Percentiles rank a stretch among this genome's conserved stretches.
These are phyloP conservation scores for Caenorhabditis sp. DNA, from an alignment of 2,888 invertebrate species.

Conservation along the genomic window DNA sequence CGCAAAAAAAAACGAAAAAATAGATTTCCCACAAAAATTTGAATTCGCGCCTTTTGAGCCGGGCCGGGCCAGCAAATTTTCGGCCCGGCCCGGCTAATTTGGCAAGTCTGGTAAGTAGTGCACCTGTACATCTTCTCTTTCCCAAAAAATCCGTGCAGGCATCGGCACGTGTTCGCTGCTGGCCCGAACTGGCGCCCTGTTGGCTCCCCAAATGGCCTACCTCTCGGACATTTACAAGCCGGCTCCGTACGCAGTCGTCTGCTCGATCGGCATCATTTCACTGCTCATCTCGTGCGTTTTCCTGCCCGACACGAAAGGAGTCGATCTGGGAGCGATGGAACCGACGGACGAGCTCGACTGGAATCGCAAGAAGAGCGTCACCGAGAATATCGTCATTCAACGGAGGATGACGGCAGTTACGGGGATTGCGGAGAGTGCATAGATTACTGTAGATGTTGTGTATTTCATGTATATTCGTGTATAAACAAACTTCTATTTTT, in stretches of 20 bases:
- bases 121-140: neutral
- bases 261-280: conserved; percentile 57
- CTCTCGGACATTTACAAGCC: conserved; percentile 57
- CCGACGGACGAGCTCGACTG: conserved; percentile 31
- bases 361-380: conserved; percentile 34
- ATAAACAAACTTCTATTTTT: no score
- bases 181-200: conserved; percentile 72
- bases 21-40: no score
- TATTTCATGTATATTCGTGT: no score
- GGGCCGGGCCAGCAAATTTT: no score
- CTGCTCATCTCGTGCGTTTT: conserved; percentile 60
- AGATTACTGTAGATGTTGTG: no score
- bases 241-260: conserved; percentile 64
- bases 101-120: no score
- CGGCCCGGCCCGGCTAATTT: no score
- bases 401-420: conserved; percentile 15
- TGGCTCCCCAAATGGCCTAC: conserved; percentile 73
- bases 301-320: conserved; percentile 65
- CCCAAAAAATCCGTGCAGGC: conserved; percentile 19
- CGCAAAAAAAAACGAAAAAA: no score
- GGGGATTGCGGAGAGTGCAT: no score
- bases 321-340: conserved; percentile 53
- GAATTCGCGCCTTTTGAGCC: no score
- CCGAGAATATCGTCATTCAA: conserved; percentile 38
- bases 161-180: conserved; percentile 73